A percentile compares a stretch with the other conserved stretches of the same genome.
Evolutionary conservation across 1,140 invertebrate species (phyloP).

Genomic region (Ceratina australensis): DNA sequence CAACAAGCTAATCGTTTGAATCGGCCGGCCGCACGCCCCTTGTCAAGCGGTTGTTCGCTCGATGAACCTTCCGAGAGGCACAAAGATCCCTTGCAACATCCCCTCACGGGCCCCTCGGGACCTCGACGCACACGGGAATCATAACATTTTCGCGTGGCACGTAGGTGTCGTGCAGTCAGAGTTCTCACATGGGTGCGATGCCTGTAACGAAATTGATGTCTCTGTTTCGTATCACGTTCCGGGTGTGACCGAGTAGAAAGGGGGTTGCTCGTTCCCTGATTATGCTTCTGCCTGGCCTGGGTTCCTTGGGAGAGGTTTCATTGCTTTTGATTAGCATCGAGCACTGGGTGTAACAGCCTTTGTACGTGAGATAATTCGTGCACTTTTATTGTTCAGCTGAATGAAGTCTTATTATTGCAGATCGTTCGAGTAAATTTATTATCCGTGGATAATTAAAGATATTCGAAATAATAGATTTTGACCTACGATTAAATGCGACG

Average conservation of each 20-base stretch:
- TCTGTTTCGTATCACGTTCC: slow-evolving; percentile 67
- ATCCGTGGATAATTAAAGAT: no score
- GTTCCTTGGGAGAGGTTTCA: background rate
- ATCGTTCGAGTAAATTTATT: no score
- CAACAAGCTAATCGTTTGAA: slow-evolving; percentile 63
- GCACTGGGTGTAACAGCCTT: background rate
- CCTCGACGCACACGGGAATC: slow-evolving; percentile 56
- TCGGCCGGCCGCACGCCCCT: slow-evolving; percentile 23
- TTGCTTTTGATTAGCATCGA: slow-evolving; percentile 35
- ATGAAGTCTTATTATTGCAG: no score
- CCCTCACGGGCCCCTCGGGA: slow-evolving; percentile 47
- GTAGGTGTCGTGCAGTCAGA: slow-evolving; percentile 68
- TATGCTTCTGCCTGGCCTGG: slow-evolving; percentile 42
- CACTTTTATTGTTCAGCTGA: background rate
- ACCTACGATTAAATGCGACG: no score
- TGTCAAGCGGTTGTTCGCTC: slow-evolving; percentile 38
- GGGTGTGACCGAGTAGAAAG: slow-evolving; percentile 38
- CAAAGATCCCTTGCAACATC: background rate
- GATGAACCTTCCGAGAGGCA: slow-evolving; percentile 22
- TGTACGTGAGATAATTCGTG: background rate
- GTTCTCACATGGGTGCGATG: slow-evolving; percentile 57
- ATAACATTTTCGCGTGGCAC: slow-evolving; percentile 63
- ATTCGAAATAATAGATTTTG: no score
- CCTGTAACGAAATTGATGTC: slow-evolving; percentile 64
- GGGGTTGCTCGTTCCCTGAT: slow-evolving; percentile 52